Evolutionary conservation across 1,140 invertebrate species (phyloP).

Genomic region (Penaeus chinensis): DNA sequence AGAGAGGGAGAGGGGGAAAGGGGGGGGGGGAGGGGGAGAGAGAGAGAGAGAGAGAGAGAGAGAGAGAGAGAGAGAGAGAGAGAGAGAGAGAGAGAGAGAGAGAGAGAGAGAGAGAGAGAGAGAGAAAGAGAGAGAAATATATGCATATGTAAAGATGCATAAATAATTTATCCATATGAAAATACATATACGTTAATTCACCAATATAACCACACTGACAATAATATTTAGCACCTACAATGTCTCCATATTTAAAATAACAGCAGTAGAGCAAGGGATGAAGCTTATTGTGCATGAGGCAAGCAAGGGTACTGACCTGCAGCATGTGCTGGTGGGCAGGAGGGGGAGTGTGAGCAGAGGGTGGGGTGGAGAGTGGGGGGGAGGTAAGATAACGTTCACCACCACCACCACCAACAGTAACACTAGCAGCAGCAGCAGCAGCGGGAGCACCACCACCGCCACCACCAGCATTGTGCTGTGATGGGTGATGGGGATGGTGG

Average conservation of each 20-base stretch:
- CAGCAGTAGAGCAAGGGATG: background rate
- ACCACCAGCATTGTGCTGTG: slow-evolving; percentile 28
- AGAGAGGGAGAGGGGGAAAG: no score
- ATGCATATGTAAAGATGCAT: background rate
- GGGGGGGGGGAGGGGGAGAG: no score
- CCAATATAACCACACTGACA: background rate
- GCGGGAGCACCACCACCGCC: slow-evolving; percentile 35
- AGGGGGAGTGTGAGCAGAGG: slow-evolving; percentile 51
- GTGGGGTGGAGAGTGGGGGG: slow-evolving; percentile 50
- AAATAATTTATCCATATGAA: slow-evolving; percentile 13
- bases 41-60: no score
- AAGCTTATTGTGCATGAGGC: background rate
- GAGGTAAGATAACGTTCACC: slow-evolving; percentile 48
- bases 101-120: no score
- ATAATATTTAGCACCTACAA: background rate
- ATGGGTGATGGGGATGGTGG: slow-evolving; percentile 46
- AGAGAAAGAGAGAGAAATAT: background rate
- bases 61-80: no score
- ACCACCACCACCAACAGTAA: slow-evolving; percentile 17
- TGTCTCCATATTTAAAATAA: background rate
- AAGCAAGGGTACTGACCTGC: slow-evolving; percentile 46
- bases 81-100: background rate
- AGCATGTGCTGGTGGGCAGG: slow-evolving; percentile 58
- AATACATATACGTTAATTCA: slow-evolving; percentile 9
- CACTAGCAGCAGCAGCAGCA: background rate